Evolutionary conservation across 2,888 invertebrate species (phyloP).

Genomic region (Stratiomys singularior): DNA sequence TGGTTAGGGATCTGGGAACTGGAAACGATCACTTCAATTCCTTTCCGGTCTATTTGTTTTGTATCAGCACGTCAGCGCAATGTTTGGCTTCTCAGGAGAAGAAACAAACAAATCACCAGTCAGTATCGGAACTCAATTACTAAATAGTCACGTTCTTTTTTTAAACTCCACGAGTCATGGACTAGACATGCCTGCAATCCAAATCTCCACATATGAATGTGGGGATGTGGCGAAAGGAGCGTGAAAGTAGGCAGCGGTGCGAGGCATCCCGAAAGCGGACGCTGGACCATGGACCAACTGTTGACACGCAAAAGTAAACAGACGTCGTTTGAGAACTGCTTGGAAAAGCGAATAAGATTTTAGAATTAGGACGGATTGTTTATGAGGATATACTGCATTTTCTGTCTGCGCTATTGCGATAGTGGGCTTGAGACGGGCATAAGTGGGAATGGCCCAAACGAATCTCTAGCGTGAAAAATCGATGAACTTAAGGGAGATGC

Average conservation of each 20-base stretch:
- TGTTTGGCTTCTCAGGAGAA: conserved; percentile 29
- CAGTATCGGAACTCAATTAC: conserved; percentile 31
- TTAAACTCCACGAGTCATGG: conserved; percentile 1
- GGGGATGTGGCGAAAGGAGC: background rate
- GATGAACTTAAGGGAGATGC: too few relatives aligned
- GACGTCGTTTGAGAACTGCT: background rate
- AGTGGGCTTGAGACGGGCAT: too few relatives aligned
- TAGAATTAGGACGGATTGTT: background rate
- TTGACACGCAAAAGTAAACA: conserved; percentile 23
- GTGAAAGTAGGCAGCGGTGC: background rate
- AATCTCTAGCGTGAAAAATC: background rate
- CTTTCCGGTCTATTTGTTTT: conserved; percentile 34
- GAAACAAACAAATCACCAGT: conserved; percentile 39
- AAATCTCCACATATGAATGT: background rate
- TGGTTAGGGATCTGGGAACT: background rate
- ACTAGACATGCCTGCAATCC: background rate
- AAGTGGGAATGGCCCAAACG: too few relatives aligned
- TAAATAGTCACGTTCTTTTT: conserved; percentile 40
- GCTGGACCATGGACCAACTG: conserved; percentile 26
- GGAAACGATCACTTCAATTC: conserved; percentile 14
- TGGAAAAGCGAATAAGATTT: background rate
- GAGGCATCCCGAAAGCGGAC: background rate
- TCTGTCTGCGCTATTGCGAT: background rate
- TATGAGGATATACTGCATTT: background rate
- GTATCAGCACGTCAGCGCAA: conserved; percentile 26